Evolutionary conservation across 92 coral and sea anemone genomes (phyloP), one percentile per base, ranked within the genome.

Genomic region (Bergia puertoricense): DNA sequence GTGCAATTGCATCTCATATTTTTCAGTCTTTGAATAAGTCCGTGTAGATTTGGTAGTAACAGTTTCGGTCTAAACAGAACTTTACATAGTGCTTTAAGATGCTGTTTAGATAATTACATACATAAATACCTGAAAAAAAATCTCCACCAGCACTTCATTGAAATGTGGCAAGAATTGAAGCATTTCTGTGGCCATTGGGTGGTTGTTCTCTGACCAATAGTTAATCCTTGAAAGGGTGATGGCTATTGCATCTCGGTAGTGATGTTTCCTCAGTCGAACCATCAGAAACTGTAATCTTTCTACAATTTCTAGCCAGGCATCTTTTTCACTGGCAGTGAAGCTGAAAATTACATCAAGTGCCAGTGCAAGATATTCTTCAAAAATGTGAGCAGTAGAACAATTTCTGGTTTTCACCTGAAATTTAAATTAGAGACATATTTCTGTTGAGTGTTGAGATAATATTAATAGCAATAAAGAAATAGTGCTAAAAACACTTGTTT

Each of bases 281-380:
- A 90, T 39, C 54, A 86, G n/a, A 13, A 86, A 48, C 7, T 13
- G 48, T n/a, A 87, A 13, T 18, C 85, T 14, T 30, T 51, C 38
- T 43, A 89, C 1, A 1, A 89, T 56, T 30, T 84, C 42, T 18
- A 74, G 8, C 89, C 91, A 84, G 42, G 74, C 73, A 38, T 83
- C 76, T 62, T 45, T 65, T 2, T 85, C 74, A 71, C 79, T 85
- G 39, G 89, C 90, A 16, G 54, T 43, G 36, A 85, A 90, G 4
- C 90, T 79, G 22, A 39, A 5, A 39, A 86, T 90, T 1, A 90
- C 77, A 86, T 90, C 90, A 6, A 86, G 40, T 2, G 92, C 68
- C 69, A 86, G 18, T 5, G 90, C 92, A 5, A 90, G 62, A 75
- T 90, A 90, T 65, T 90, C 92, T n/a, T 90, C 90, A 77, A 90